Evolutionary conservation across 2,888 invertebrate genomes (phyloP).

Genomic region (Conomelus anceps): DNA sequence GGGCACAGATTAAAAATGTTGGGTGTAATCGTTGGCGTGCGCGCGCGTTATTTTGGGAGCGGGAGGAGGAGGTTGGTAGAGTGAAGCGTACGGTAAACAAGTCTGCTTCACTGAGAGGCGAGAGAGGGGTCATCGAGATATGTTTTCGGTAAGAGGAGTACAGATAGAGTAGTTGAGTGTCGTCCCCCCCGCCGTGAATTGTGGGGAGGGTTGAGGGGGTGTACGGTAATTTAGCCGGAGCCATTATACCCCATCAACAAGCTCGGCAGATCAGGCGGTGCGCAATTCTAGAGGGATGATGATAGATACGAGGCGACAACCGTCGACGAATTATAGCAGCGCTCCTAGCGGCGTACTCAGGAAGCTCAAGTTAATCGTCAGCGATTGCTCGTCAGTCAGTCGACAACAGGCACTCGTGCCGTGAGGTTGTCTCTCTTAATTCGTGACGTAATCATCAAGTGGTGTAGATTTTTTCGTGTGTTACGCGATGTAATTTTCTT

Average conservation of each 20-base stretch:
- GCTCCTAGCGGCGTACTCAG: constrained; percentile 20
- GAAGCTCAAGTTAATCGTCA: constrained; percentile 18
- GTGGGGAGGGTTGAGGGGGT: constrained; percentile 11
- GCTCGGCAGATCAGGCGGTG: constrained; percentile 10
- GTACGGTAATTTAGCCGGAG: constrained; percentile 23
- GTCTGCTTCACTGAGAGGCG: neutral
- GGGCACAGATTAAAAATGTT: constrained; percentile 1
- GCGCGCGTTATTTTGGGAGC: neutral
- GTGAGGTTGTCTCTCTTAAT: neutral
- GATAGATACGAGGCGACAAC: neutral
- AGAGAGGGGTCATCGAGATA: neutral
- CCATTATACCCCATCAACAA: constrained; percentile 28
- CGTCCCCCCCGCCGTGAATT: constrained; percentile 19
- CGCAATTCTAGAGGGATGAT: neutral
- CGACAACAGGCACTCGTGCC: constrained; percentile 4
- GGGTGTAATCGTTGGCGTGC: neutral
- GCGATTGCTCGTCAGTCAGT: constrained; percentile 19
- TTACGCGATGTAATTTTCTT: neutral
- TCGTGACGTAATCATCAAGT: neutral
- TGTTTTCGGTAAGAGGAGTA: neutral
- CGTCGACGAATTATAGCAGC: constrained; percentile 20
- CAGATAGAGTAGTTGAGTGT: constrained; percentile 14
- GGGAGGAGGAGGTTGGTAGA: neutral
- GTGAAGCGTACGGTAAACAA: constrained; percentile 3
- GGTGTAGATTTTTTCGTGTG: neutral